A percentile compares a stretch with the other conserved stretches of the same genome.
Evolutionary conservation across 2,113 vertebrate genomes (phyloP).

Genomic region (Electrona antarctica): DNA sequence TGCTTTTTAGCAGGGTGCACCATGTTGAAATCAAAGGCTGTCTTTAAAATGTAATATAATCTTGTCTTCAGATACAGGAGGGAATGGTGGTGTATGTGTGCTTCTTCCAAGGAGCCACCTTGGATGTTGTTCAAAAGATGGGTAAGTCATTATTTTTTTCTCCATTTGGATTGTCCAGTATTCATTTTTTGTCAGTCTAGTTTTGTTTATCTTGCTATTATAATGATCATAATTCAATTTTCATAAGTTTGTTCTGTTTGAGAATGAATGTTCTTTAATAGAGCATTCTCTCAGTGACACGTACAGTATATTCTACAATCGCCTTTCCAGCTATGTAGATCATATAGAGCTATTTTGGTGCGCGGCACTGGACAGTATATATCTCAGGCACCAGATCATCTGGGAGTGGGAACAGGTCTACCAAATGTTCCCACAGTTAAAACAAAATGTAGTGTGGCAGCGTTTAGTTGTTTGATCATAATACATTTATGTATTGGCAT

Average conservation of each 20-base stretch:
- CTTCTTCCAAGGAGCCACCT: conserved; percentile 87
- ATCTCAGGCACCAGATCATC: no score
- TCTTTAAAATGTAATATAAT: conserved; percentile 3
- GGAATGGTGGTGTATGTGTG: conserved; percentile 89
- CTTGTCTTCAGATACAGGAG: conserved; percentile 79
- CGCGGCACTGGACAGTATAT: no score
- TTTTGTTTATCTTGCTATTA: background rate
- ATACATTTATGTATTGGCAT: no score
- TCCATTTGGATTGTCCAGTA: background rate
- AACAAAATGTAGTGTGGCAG: no score
- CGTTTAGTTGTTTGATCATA: no score
- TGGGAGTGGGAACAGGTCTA: no score
- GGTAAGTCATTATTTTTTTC: conserved; percentile 71
- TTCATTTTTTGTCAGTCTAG: background rate
- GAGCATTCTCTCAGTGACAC: background rate
- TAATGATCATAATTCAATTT: background rate
- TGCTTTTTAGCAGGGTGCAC: no score
- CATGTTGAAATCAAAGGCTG: background rate
- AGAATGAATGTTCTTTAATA: background rate
- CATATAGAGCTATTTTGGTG: no score
- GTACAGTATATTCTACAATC: background rate
- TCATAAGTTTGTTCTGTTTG: background rate
- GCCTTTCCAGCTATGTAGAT: no score
- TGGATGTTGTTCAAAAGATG: conserved; percentile 84
- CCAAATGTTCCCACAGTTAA: no score